Conservation (phyloP, 2,888 invertebrate species). For the Acanthopleura granulata region DNA sequence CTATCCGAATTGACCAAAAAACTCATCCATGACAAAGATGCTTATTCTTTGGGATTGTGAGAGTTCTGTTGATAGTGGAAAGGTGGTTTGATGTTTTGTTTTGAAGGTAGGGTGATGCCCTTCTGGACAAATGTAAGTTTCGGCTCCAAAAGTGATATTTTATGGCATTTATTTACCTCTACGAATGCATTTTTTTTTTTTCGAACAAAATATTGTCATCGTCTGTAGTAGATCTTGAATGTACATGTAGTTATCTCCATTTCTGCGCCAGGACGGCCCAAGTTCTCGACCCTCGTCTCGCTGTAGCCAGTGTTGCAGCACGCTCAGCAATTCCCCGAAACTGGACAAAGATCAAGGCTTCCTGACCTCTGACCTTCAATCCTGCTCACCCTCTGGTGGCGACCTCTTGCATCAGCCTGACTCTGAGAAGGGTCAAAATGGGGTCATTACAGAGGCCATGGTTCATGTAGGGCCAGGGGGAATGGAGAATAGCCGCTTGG, state of each 20-base stretch:
- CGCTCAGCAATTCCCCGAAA: constrained; percentile 60
- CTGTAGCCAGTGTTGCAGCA: constrained; percentile 62
- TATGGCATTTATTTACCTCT: too few relatives aligned
- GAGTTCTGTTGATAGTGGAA: too few relatives aligned
- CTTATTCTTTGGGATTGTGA: too few relatives aligned
- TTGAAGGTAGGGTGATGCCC: too few relatives aligned
- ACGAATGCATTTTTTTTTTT: too few relatives aligned
- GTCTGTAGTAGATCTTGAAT: too few relatives aligned
- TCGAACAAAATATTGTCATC: too few relatives aligned
- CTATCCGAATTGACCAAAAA: too few relatives aligned
- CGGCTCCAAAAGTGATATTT: too few relatives aligned
- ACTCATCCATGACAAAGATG: too few relatives aligned
- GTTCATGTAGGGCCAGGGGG: constrained; percentile 22
- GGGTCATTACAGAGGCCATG: constrained; percentile 29
- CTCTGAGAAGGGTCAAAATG: constrained; percentile 31
- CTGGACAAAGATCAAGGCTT: constrained; percentile 40
- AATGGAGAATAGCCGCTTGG: background rate
- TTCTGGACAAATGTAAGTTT: too few relatives aligned
- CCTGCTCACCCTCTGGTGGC: constrained; percentile 34
- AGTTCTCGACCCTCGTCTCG: constrained; percentile 49
- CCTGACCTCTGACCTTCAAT: background rate
- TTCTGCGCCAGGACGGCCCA: background rate
- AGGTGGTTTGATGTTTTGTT: too few relatives aligned
- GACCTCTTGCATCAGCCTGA: constrained; percentile 47
- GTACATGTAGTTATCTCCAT: constrained; percentile 7